Conservation (phyloP, 2,113 vertebrate species). For the Anarhynchus alexandrinus region DNA sequence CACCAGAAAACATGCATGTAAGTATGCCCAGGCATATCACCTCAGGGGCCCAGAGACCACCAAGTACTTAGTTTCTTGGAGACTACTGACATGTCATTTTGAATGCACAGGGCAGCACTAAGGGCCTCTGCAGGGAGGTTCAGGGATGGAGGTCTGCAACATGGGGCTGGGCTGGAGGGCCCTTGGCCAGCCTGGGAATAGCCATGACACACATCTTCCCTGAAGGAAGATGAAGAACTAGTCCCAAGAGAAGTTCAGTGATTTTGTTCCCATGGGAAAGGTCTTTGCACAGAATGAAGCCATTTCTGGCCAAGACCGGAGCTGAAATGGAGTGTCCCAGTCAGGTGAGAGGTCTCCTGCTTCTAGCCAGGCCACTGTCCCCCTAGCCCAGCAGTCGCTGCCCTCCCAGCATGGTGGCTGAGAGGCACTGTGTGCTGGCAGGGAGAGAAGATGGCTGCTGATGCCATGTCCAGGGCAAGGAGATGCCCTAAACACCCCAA, state of each 20-base stretch:
- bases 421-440: background rate
- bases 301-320: background rate
- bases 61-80: background rate
- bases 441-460: fast-evolving
- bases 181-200: background rate
- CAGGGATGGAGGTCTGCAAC: background rate
- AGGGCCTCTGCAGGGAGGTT: background rate
- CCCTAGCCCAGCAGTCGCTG: background rate
- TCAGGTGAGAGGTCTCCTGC: background rate
- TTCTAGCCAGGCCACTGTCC: background rate
- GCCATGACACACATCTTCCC: fast-evolving
- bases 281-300: background rate
- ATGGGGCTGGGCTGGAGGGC: background rate
- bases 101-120: fast-evolving
- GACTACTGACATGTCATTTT: background rate
- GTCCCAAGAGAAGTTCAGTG: background rate
- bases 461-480: background rate
- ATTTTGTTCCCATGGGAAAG: background rate
- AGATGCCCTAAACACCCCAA: fast-evolving
- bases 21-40: fast-evolving
- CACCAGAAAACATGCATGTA: background rate
- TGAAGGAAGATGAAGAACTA: background rate
- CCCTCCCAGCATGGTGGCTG: fast-evolving
- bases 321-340: background rate
- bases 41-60: background rate